Base-by-base conservation (phyloP, 2,888 invertebrate genomes). In the Cataglyphis livida region DNA sequence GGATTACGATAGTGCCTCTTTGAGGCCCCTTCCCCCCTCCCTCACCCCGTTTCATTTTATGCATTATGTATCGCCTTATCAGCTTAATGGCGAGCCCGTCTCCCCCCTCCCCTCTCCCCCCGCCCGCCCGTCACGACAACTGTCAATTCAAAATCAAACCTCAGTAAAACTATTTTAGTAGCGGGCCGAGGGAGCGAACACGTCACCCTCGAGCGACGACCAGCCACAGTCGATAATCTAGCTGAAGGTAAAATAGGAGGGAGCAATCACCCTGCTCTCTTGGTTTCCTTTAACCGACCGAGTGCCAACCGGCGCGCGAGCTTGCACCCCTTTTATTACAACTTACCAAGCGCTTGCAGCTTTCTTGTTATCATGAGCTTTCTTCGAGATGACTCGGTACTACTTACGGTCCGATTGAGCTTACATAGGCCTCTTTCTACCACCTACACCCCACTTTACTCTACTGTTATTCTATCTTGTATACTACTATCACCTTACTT, bases 161-260 rank as follows among this genome's bases (percentile, higher is more conserved):
- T 91, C 73, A 89, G 88, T 88, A 91, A 91, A 93, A 92, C 91
- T 92, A 94, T 94, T 94, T 89, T 94, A 94, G 94, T 94, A 94
- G 93, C 94, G 91, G 93, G 93, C 92, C 93, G 93, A 93, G 93
- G 93, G 93, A 93, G 93, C 91, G 94, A 94, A 91, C 92, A 91
- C 89, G 93, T 93, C 93, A 93, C 93, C 90, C 94, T 94, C 92
- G 94, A 92, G 91, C 93, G 94, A 92, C 93, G 95, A 91, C 95
- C 95, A 92, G 95, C 95, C 92, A 95, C 95, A 88, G 94, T 95
- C 93, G 95, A 95, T 95, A 95, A 95, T 93, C 95, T 95, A 92
- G 94, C 94, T 92, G 94, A 95, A 95, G 95, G 95, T 95, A 95
- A 95, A 90, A 89, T 87, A 90, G 90, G 89, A 90, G 73, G 87